phyloP scores from a whole-genome alignment of 2,797 vertebrate species.

The Siniperca scherzeri region DNA sequence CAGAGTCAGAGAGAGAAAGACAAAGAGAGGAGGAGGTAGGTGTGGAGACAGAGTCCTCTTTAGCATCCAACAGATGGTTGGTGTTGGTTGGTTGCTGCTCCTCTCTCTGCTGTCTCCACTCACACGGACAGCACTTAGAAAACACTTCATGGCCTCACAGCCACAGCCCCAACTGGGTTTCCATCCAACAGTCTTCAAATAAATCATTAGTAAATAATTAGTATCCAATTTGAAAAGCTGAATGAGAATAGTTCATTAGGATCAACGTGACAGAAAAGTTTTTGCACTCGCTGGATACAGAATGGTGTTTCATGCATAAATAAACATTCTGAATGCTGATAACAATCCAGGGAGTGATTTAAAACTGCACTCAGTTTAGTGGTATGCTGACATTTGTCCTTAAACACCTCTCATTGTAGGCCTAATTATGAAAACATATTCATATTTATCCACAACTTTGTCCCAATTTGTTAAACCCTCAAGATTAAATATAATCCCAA shows the following conservation, averaged over 20 bases:
- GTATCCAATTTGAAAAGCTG: constrained; percentile 4
- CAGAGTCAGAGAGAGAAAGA: constrained; percentile 35
- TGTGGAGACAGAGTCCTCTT: constrained; percentile 50
- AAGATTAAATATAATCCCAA: not conserved
- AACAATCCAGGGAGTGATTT: not conserved
- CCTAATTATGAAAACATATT: not conserved
- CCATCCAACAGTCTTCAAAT: not conserved
- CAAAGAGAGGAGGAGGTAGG: constrained; percentile 28
- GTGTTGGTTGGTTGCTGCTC: constrained; percentile 56
- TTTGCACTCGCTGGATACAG: not conserved
- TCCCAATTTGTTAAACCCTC: not conserved
- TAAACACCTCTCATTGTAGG: not conserved
- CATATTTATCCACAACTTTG: not conserved
- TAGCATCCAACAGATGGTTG: constrained; percentile 66
- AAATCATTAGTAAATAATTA: constrained; percentile 9
- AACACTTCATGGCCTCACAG: constrained; percentile 11
- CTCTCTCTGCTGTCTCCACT: constrained; percentile 29
- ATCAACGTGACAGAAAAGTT: not conserved
- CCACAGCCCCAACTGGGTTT: not conserved
- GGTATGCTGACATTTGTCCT: not conserved
- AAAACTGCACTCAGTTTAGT: not conserved
- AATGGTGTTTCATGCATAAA: not conserved
- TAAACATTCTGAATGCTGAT: not conserved
- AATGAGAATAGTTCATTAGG: not conserved
- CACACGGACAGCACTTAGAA: constrained; percentile 18